These are phyloP conservation scores for Bombus balteatus DNA, from an alignment of 1,140 invertebrate genomes.

Conservation along the genomic window DNA sequence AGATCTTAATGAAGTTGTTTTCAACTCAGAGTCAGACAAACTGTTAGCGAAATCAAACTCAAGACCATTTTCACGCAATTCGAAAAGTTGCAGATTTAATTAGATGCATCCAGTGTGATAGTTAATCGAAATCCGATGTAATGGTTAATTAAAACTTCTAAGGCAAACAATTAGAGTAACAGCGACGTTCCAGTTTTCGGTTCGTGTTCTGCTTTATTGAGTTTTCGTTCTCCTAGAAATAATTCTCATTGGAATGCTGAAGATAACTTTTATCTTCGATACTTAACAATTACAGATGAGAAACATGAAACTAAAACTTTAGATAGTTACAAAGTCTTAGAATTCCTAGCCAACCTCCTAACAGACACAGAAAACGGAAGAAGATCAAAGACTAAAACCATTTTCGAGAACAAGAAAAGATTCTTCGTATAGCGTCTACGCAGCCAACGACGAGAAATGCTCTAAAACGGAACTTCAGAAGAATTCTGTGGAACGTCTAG, in stretches of 20 bases:
- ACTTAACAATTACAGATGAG: neutral
- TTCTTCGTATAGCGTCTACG: neutral
- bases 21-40: neutral
- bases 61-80: neutral
- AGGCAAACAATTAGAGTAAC: neutral
- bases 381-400: neutral
- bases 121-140: constrained; percentile 34
- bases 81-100: neutral
- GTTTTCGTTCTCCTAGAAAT: too few relatives aligned
- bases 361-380: neutral
- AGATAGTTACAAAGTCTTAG: neutral
- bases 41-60: neutral
- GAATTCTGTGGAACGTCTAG: neutral
- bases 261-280: neutral
- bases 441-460: neutral
- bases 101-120: neutral
- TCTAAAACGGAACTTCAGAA: neutral
- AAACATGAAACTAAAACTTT: neutral
- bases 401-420: neutral
- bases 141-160: constrained; percentile 17
- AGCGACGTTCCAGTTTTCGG: neutral
- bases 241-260: neutral
- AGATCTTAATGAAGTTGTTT: neutral
- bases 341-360: neutral
- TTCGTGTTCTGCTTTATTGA: neutral